phyloP scores from a whole-genome alignment of 2,888 invertebrate genomes.

The Trachelus stipa region DNA sequence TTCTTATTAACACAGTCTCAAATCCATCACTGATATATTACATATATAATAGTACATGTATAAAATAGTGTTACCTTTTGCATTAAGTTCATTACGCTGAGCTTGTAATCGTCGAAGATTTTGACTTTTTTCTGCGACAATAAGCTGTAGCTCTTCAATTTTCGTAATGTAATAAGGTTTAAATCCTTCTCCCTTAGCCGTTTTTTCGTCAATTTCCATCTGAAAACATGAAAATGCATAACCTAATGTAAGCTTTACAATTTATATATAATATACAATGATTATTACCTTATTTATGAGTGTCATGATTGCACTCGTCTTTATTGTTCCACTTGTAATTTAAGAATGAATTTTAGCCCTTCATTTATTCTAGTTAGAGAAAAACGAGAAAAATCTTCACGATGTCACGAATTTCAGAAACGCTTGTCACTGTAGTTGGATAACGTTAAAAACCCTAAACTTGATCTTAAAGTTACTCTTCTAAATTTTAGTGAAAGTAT shows the following conservation, averaged over 20 bases:
- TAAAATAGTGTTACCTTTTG: slow-evolving; percentile 80
- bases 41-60: background rate
- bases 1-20: background rate
- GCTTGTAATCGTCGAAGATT: slow-evolving; percentile 97
- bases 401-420: slow-evolving; percentile 7
- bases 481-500: background rate
- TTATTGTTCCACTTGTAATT: slow-evolving; percentile 6
- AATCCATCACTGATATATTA: background rate
- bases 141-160: slow-evolving; percentile 95
- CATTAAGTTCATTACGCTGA: slow-evolving; percentile 98
- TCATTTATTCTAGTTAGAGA: background rate
- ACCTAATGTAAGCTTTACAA: background rate
- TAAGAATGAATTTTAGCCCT: background rate
- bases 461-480: background rate
- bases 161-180: slow-evolving; percentile 97
- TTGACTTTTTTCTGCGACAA: slow-evolving; percentile 97
- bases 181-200: slow-evolving; percentile 85
- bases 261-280: background rate
- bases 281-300: slow-evolving; percentile 57
- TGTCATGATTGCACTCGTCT: slow-evolving; percentile 47
- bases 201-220: slow-evolving; percentile 80
- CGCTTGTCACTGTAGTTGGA: slow-evolving; percentile 14
- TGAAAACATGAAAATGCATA: slow-evolving; percentile 51
- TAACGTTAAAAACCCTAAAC: background rate
- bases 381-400: slow-evolving; percentile 1